phyloP scores from a whole-genome alignment of 2,797 vertebrate species.

The Australoheros facetus region DNA sequence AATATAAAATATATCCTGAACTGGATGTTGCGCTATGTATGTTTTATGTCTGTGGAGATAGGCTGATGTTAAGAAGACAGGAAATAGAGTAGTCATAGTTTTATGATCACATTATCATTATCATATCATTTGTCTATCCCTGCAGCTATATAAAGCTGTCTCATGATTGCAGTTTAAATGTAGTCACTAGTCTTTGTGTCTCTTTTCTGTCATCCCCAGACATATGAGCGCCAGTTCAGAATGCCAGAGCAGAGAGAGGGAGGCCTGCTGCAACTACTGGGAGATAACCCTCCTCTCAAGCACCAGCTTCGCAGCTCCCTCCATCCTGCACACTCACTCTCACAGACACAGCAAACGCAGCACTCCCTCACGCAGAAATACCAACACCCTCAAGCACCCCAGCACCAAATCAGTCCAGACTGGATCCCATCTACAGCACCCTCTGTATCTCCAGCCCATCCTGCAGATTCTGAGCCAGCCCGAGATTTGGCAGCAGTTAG shows the following conservation, averaged over 20 bases:
- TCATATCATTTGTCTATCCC: constrained; percentile 40
- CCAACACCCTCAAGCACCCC: constrained; percentile 63
- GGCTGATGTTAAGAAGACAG: constrained; percentile 37
- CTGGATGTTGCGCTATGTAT: constrained; percentile 9
- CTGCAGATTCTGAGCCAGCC: constrained; percentile 82
- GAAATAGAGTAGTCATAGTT: constrained; percentile 36
- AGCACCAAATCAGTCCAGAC: constrained; percentile 84
- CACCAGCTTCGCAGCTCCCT: constrained; percentile 91
- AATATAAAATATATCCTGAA: constrained; percentile 28
- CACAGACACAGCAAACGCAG: constrained; percentile 63
- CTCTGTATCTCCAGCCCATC: constrained; percentile 81
- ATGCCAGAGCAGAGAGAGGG: constrained; percentile 88
- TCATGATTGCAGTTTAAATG: constrained; percentile 42
- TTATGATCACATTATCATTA: constrained; percentile 46
- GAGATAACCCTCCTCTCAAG: constrained; percentile 93
- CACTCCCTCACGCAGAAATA: constrained; percentile 65
- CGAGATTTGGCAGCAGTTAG: constrained; percentile 83
- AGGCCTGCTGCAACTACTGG: constrained; percentile 89
- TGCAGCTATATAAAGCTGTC: constrained; percentile 37
- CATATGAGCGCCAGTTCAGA: constrained; percentile 91
- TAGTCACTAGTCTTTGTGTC: constrained; percentile 59
- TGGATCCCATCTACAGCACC: constrained; percentile 87
- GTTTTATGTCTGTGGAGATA: constrained; percentile 28
- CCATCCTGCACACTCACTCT: constrained; percentile 56
- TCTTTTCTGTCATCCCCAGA: constrained; percentile 78